phyloP scores from a whole-genome alignment of 2,888 invertebrate species.

The Epinotia ramella region DNA sequence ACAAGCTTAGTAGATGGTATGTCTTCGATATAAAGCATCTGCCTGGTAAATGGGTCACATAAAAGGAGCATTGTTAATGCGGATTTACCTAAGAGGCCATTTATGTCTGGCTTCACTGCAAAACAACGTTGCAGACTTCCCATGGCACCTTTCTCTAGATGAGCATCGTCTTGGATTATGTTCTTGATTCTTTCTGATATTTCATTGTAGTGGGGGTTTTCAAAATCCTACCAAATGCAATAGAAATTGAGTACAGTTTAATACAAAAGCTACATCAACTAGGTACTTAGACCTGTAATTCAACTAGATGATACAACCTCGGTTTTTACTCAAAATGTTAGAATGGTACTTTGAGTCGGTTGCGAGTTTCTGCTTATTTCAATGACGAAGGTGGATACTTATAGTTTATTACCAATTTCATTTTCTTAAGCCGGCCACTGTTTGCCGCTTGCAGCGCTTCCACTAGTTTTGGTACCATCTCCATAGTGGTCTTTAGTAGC shows the following conservation, averaged over 20 bases:
- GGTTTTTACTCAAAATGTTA: background rate
- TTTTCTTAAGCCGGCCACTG: constrained; percentile 83
- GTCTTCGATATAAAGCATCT: too few relatives aligned
- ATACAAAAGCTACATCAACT: too few relatives aligned
- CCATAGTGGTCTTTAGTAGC: constrained; percentile 91
- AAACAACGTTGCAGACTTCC: constrained; percentile 81
- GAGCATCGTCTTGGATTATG: constrained; percentile 84
- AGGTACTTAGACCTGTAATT: too few relatives aligned
- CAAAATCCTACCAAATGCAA: constrained; percentile 63
- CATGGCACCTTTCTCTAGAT: constrained; percentile 82
- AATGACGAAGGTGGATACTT: too few relatives aligned
- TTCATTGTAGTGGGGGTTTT: constrained; percentile 75
- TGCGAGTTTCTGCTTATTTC: too few relatives aligned
- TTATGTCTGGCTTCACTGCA: constrained; percentile 90
- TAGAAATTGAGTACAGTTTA: background rate
- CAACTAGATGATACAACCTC: background rate
- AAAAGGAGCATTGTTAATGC: too few relatives aligned
- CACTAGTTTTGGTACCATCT: constrained; percentile 88
- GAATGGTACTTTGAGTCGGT: background rate
- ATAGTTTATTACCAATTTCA: constrained; percentile 80
- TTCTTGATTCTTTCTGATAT: constrained; percentile 75
- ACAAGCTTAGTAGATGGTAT: background rate
- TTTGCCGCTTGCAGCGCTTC: constrained; percentile 82
- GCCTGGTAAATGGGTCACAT: too few relatives aligned
- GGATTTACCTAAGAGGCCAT: constrained; percentile 85